Evolutionary conservation across 2,797 vertebrate genomes (phyloP), one percentile per base, ranked within the genome.

Genomic region (Cossypha caffra): DNA sequence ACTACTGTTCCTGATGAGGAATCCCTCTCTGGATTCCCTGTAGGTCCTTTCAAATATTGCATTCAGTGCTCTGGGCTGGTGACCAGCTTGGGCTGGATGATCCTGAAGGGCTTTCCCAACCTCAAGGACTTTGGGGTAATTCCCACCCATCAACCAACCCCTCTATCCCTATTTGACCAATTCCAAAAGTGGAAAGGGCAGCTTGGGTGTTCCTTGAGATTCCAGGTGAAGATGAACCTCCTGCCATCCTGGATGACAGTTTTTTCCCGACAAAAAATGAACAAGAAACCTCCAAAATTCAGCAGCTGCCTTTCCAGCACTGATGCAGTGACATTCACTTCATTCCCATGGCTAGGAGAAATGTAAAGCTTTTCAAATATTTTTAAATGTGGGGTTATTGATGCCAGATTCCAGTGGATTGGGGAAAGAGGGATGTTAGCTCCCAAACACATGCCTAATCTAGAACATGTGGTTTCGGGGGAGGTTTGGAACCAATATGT

Each of bases 401-500:
- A 96, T 85, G 77, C 90, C 93, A 96, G 95, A 95, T 74, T 26
- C 57, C 3, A 13, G 71, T 11, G 33, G 91, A 94, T 2, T 90
- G 86, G 73, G 43, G 86, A 78, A 61, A 88, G 86, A 57, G 89
- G 62, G 96, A 86, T 88, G 92, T 90, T 33, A 92, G 91, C 95
- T 93, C 88, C 83, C 93, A 96, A 51, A 66, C 96, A 95, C 80
- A 93, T 83, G 92, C 75, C 80, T 96, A 94, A 96, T 94, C 95
- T 96, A 95, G 95, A 96, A 85, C 96, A 96, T 21, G 88, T 96
- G 96, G 55, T n/a, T 76, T 88, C 2, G 35, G 86, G 93, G 90
- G 61, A 94, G 88, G 90, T 77, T 96, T 94, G 90, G 95, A 95
- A 96, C 88, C 95, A 96, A 89, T 76, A 61, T 94, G 95, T 92